Evolutionary conservation across 30 jellyfish, hydroid and myxozoan species (phyloP).

Genomic region (Cassiopea xamachana): DNA sequence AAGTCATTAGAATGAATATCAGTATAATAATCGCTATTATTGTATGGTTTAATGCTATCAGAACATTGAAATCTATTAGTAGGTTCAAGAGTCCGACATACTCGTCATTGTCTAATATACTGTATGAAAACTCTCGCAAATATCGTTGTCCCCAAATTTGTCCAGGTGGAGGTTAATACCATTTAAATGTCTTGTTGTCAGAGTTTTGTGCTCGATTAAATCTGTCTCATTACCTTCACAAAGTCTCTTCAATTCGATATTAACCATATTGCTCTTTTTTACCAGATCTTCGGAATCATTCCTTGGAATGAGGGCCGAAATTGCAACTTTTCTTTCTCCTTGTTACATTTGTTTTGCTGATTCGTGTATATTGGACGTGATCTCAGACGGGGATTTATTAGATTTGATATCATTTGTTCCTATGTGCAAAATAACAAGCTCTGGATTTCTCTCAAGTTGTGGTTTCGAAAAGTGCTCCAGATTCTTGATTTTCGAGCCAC

Average conservation of each 20-base stretch:
- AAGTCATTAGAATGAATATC: slow-evolving; percentile 28
- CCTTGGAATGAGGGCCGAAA: slow-evolving; percentile 28
- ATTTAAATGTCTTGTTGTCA: slow-evolving; percentile 39
- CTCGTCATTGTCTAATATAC: slow-evolving; percentile 38
- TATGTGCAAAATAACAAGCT: slow-evolving; percentile 42
- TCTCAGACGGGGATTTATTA: slow-evolving; percentile 34
- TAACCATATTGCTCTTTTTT: slow-evolving; percentile 19
- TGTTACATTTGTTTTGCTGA: slow-evolving; percentile 19
- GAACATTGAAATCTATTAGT: slow-evolving; percentile 20
- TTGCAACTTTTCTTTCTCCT: slow-evolving; percentile 27
- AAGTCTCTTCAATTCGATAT: slow-evolving; percentile 12
- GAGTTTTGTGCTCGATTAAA: slow-evolving; percentile 29
- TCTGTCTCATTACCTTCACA: slow-evolving; percentile 34
- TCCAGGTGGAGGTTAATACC: slow-evolving; percentile 69
- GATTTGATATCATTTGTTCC: slow-evolving; percentile 41
- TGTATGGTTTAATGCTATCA: slow-evolving; percentile 2
- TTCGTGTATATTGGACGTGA: slow-evolving; percentile 10
- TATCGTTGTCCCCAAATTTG: slow-evolving; percentile 51
- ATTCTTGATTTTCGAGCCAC: slow-evolving; percentile 39
- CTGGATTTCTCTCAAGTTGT: slow-evolving; percentile 39
- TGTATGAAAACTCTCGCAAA: slow-evolving; percentile 38
- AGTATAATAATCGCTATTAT: slow-evolving; percentile 21
- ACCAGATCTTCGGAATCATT: slow-evolving; percentile 7
- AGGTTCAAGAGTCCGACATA: slow-evolving; percentile 44
- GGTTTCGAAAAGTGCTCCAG: slow-evolving; percentile 46